Conservation (phyloP, 1,140 invertebrate species). For the Drosophila fuyamai region DNA sequence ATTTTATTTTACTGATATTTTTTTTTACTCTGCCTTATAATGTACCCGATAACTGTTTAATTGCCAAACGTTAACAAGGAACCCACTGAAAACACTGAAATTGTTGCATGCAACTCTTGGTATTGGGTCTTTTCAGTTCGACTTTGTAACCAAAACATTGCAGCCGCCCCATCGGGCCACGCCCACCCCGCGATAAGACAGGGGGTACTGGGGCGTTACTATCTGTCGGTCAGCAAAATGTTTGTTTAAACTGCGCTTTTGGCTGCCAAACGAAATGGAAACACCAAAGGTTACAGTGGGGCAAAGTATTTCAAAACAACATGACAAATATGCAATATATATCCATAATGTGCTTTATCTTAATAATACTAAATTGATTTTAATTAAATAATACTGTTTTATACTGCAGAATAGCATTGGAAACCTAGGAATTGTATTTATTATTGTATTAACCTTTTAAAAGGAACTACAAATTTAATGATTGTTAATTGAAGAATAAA, state of each 20-base stretch:
- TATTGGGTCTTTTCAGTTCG: neutral
- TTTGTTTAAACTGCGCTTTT: constrained; percentile 28
- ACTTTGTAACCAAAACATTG: neutral
- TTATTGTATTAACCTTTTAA: too few species aligned
- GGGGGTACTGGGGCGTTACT: constrained; percentile 2
- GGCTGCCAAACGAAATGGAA: constrained; percentile 10
- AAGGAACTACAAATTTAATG: too few species aligned
- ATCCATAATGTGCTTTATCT: too few species aligned
- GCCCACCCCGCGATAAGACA: neutral
- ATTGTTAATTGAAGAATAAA: too few species aligned
- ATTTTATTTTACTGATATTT: constrained; percentile 1
- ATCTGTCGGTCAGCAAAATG: constrained; percentile 14
- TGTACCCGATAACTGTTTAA: constrained; percentile 36
- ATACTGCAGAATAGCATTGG: too few species aligned
- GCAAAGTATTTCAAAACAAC: neutral
- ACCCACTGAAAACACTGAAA: neutral
- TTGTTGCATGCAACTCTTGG: constrained; percentile 29
- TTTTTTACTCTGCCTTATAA: constrained; percentile 35
- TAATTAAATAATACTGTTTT: too few species aligned
- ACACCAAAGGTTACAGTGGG: constrained; percentile 11
- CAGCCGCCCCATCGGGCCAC: neutral
- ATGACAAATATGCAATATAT: too few species aligned
- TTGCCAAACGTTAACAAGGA: constrained; percentile 9
- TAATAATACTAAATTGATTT: too few species aligned
- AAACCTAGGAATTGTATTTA: too few species aligned